Percentiles rank a stretch among this genome's conserved stretches.
Conservation (phyloP, 2,113 vertebrate genomes). For the Notothenia rossii region DNA sequence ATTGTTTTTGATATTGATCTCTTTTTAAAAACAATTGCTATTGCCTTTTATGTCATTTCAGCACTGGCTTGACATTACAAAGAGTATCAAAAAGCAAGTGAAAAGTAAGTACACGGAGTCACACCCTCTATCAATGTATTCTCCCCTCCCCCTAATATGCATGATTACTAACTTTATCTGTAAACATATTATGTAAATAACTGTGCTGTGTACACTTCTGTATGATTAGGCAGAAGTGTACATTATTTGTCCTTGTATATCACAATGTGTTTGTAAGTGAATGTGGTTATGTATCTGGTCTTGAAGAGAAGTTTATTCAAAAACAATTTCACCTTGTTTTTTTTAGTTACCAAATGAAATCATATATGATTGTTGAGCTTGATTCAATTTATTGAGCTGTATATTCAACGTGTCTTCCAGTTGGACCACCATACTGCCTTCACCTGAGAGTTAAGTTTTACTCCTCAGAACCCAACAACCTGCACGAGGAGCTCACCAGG, state of each 20-base stretch:
- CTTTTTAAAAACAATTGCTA: slow-evolving; percentile 14
- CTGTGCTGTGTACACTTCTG: not conserved
- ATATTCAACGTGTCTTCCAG: slow-evolving; percentile 65
- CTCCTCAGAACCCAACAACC: slow-evolving; percentile 98
- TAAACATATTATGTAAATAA: not conserved
- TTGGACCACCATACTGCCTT: slow-evolving; percentile 97
- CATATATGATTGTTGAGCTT: not conserved
- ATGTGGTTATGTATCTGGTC: not conserved
- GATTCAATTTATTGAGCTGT: not conserved
- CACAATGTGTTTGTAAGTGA: not conserved
- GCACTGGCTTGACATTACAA: slow-evolving; percentile 98
- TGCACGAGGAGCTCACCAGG: slow-evolving; percentile 97
- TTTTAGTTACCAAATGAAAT: not conserved
- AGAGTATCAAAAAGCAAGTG: slow-evolving; percentile 99
- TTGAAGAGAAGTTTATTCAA: not conserved
- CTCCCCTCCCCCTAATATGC: not conserved
- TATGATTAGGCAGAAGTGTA: not conserved
- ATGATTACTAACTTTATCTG: not conserved
- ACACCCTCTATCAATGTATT: not conserved
- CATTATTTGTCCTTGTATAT: not conserved
- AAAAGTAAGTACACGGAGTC: slow-evolving; percentile 92
- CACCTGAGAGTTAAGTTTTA: slow-evolving; percentile 99
- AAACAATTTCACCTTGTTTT: not conserved
- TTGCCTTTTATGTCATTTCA: slow-evolving; percentile 75
- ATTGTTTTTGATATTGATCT: not conserved